Evolutionary conservation across 2,888 invertebrate genomes (phyloP).

Genomic region (Pyrrhosoma nymphula): DNA sequence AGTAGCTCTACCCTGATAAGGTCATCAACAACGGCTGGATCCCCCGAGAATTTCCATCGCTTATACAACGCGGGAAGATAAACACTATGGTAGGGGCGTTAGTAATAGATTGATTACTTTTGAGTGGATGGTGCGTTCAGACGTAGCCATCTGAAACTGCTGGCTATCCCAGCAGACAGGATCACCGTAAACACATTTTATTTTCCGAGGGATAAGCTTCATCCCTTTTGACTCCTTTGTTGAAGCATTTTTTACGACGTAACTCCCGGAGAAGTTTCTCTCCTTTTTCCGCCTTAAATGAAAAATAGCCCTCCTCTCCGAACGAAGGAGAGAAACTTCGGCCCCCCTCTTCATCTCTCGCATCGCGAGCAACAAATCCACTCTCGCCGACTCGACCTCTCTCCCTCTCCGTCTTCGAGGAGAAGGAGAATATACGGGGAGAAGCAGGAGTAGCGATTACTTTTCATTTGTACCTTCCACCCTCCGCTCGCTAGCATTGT

Average conservation of each 20-base stretch:
- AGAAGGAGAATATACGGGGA: neutral
- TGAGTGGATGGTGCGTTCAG: no score
- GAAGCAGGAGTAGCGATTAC: neutral
- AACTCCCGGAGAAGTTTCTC: neutral
- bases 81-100: no score
- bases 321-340: neutral
- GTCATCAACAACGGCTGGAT: no score
- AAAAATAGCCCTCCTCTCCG: neutral
- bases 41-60: no score
- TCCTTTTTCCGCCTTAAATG: neutral
- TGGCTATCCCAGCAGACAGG: no score
- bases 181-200: neutral
- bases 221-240: neutral
- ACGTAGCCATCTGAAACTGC: no score
- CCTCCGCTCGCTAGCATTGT: neutral
- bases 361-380: neutral
- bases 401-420: no score
- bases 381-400: neutral
- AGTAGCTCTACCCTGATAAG: no score
- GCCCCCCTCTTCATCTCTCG: neutral
- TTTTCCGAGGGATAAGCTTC: neutral
- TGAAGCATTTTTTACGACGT: neutral
- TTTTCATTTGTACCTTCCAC: neutral
- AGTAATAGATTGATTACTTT: no score
- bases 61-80: no score